A percentile compares a stretch with the other conserved stretches of the same genome.
Evolutionary conservation across 2,113 vertebrate species (phyloP).

Genomic region (Tetrax tetrax): DNA sequence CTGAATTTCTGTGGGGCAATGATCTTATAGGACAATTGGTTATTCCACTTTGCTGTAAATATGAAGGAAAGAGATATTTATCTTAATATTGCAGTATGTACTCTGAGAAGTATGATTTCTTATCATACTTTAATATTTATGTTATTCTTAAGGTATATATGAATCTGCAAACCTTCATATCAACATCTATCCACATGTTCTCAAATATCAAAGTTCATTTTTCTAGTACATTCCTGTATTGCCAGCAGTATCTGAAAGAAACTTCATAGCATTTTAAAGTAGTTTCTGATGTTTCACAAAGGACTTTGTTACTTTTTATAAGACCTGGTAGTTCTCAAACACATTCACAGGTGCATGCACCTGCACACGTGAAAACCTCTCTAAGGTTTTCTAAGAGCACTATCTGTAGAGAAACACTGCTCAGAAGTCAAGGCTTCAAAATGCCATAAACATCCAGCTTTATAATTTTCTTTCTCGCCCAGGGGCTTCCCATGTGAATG

Average conservation of each 20-base stretch:
- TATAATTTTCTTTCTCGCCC: background rate
- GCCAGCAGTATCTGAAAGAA: background rate
- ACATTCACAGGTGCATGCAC: background rate
- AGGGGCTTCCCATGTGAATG: background rate
- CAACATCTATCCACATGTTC: background rate
- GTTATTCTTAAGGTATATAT: background rate
- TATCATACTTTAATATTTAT: background rate
- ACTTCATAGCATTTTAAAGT: background rate
- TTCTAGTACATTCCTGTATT: background rate
- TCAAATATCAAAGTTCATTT: background rate
- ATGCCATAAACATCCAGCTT: background rate
- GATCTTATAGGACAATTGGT: background rate
- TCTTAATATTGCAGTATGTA: background rate
- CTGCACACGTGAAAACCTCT: background rate
- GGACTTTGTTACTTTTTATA: background rate
- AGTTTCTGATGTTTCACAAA: background rate
- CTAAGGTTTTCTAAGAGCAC: background rate
- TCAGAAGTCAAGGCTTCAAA: background rate
- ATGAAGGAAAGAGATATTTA: background rate
- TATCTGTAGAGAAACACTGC: background rate
- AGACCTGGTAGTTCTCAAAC: background rate
- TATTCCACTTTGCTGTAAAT: background rate
- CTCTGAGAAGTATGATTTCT: background rate
- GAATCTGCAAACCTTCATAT: background rate
- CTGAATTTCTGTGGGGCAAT: background rate